Evolutionary conservation across 2,797 vertebrate genomes (phyloP).

Genomic region (Sebastiscus tertius): DNA sequence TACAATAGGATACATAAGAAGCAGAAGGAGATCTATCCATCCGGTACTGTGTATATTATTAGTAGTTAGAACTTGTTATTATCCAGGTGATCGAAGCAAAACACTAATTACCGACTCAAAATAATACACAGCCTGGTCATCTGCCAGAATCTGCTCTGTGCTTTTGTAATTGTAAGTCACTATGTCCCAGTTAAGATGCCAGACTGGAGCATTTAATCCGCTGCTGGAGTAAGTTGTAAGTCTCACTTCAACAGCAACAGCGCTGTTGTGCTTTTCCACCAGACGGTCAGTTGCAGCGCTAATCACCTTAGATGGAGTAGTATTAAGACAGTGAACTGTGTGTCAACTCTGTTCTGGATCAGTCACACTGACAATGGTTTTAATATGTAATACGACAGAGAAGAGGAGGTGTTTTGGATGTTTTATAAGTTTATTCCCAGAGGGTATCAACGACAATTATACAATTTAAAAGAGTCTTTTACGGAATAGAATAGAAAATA

Average conservation of each 20-base stretch:
- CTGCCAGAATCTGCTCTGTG: not conserved
- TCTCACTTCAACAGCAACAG: slow-evolving; percentile 5
- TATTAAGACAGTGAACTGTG: slow-evolving; percentile 37
- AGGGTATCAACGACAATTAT: not conserved
- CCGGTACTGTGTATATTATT: not conserved
- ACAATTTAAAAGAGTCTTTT: not conserved
- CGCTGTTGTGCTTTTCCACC: slow-evolving; percentile 1
- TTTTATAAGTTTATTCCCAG: not conserved
- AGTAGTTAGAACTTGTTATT: not conserved
- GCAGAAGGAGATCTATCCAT: not conserved
- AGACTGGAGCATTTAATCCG: slow-evolving; percentile 38
- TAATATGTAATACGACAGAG: not conserved
- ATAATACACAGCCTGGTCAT: not conserved
- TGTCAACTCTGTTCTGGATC: slow-evolving; percentile 15
- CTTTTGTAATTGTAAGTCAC: slow-evolving; percentile 9
- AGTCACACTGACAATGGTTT: not conserved
- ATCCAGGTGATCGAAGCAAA: not conserved
- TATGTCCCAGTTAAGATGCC: not conserved
- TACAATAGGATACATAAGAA: not conserved
- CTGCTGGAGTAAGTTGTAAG: not conserved
- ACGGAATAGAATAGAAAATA: not conserved
- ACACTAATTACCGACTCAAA: not conserved
- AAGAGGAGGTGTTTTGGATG: not conserved
- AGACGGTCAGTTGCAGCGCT: slow-evolving; percentile 30
- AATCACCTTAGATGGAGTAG: slow-evolving; percentile 66